Evolutionary conservation across 2,113 vertebrate species (phyloP).

Genomic region (Clarias gariepinus): DNA sequence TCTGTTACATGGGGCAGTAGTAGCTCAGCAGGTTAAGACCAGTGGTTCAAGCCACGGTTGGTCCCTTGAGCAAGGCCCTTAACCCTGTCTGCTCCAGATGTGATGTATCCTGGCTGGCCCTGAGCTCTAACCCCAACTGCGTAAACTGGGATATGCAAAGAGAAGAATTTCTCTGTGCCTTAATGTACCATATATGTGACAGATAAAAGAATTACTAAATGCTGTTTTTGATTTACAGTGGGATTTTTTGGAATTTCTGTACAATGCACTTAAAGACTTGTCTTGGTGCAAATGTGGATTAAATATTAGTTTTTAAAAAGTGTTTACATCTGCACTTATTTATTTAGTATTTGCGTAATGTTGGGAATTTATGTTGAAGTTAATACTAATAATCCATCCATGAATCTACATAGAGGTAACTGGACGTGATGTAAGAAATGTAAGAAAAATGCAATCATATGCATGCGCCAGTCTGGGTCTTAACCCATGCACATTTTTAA

Average conservation of each 20-base stretch:
- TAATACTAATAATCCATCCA: neutral
- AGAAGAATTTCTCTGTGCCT: too few species aligned
- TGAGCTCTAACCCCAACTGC: too few species aligned
- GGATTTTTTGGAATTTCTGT: neutral
- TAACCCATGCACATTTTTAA: neutral
- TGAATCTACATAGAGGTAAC: neutral
- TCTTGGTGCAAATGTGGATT: neutral
- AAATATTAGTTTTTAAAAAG: neutral
- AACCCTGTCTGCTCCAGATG: too few species aligned
- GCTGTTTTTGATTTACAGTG: neutral
- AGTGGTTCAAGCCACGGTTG: too few species aligned
- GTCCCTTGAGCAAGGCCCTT: too few species aligned
- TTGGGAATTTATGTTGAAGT: neutral
- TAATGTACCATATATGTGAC: too few species aligned
- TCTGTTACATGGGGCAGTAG: neutral
- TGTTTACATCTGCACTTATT: neutral
- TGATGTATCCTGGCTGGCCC: too few species aligned
- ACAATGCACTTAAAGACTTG: neutral
- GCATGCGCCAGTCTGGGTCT: neutral
- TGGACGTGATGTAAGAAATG: neutral
- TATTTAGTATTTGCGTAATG: neutral
- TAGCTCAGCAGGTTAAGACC: too few species aligned
- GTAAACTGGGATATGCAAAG: too few species aligned
- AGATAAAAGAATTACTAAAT: neutral
- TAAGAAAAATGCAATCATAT: neutral